phyloP scores from a whole-genome alignment of 2,888 invertebrate genomes.

The Melieria picta region DNA sequence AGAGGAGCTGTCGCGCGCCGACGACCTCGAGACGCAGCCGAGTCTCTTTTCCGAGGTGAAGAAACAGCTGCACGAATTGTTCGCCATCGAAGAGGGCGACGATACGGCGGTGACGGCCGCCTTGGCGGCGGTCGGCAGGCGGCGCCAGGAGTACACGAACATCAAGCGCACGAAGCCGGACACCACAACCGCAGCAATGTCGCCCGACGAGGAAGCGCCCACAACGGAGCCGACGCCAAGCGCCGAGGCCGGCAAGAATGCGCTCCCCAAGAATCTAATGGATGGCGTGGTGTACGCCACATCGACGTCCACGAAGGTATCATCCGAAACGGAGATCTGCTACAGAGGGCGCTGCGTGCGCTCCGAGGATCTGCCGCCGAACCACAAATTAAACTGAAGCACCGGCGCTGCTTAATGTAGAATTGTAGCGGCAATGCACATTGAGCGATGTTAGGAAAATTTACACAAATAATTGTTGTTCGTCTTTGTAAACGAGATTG shows the following conservation, averaged over 20 bases:
- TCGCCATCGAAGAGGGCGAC: constrained; percentile 59
- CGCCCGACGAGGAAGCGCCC: constrained; percentile 37
- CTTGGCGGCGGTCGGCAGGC: constrained; percentile 53
- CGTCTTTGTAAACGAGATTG: constrained; percentile 33
- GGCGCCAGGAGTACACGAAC: constrained; percentile 62
- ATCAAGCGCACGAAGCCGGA: constrained; percentile 57
- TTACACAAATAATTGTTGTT: not conserved
- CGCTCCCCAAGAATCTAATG: constrained; percentile 64
- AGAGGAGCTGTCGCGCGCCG: constrained; percentile 50
- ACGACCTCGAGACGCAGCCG: constrained; percentile 62
- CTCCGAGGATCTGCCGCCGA: constrained; percentile 66
- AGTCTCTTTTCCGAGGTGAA: constrained; percentile 65
- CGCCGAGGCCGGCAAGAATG: constrained; percentile 49
- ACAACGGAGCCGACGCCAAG: constrained; percentile 35
- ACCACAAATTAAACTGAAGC: constrained; percentile 61
- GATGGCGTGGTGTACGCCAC: constrained; percentile 69
- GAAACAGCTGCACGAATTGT: constrained; percentile 62
- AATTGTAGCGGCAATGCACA: not conserved
- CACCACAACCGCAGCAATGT: constrained; percentile 49
- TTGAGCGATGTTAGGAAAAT: not conserved
- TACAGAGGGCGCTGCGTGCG: constrained; percentile 87
- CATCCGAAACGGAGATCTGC: constrained; percentile 89
- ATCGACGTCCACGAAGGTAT: constrained; percentile 83
- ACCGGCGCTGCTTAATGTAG: not conserved
- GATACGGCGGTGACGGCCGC: constrained; percentile 55